A percentile compares a stretch with the other conserved stretches of the same genome.
Conservation (phyloP, 2,113 vertebrate species). For the Nannospalax galili region DNA sequence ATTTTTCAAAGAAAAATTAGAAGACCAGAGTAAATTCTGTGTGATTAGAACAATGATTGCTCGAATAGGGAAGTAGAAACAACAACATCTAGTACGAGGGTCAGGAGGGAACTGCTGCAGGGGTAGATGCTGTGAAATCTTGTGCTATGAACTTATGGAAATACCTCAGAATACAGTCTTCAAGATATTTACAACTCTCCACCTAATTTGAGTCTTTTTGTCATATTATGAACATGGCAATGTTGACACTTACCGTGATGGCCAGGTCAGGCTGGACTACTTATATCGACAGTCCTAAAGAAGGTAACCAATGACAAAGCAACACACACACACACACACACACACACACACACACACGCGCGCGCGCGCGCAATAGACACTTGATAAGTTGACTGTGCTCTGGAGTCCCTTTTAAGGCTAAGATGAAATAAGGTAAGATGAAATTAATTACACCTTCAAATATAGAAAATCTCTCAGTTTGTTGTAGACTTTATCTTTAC, state of each 20-base stretch:
- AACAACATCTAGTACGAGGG: neutral
- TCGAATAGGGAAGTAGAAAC: neutral
- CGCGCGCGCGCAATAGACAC: neutral
- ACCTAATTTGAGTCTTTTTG: neutral
- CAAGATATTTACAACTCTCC: neutral
- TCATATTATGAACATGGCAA: neutral
- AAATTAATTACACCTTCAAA: neutral
- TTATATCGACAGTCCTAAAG: neutral
- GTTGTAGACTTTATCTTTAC: neutral
- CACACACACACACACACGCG: neutral
- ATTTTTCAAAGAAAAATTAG: neutral
- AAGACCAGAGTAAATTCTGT: neutral
- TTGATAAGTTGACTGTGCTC: neutral
- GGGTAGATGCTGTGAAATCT: neutral
- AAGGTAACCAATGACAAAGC: neutral
- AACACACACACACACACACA: neutral
- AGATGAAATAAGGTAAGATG: neutral
- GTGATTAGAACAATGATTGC: neutral
- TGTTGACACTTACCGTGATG: neutral
- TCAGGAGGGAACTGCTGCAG: rapidly evolving
- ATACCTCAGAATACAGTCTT: neutral
- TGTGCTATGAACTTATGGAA: neutral
- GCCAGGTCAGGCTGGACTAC: neutral
- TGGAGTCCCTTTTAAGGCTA: neutral
- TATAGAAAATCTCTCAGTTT: neutral